These are phyloP conservation scores for Haemorhous mexicanus DNA, from an alignment of 2,113 vertebrate genomes.

Conservation along the genomic window DNA sequence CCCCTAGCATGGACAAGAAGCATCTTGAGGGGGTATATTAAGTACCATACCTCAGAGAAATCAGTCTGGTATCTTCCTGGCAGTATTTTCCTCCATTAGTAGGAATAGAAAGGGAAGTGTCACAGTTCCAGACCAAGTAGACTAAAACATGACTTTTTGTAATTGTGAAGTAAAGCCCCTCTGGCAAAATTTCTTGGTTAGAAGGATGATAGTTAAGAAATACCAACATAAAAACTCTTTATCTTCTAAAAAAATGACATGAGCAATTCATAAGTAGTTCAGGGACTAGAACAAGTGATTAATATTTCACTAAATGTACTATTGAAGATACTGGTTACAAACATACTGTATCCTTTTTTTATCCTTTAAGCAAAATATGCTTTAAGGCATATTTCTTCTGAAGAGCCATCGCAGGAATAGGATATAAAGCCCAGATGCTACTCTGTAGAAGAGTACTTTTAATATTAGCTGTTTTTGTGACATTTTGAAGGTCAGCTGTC, in stretches of 20 bases:
- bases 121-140: neutral
- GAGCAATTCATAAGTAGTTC: slow-evolving; percentile 12
- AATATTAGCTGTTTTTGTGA: slow-evolving; percentile 31
- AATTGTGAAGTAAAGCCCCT: neutral
- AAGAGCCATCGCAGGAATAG: neutral
- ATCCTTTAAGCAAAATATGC: neutral
- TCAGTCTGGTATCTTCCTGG: neutral
- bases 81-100: neutral
- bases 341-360: slow-evolving; percentile 11
- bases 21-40: neutral
- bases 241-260: neutral
- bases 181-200: slow-evolving; percentile 1
- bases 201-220: neutral
- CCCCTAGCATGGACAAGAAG: neutral
- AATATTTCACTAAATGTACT: slow-evolving; percentile 43
- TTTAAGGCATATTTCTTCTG: slow-evolving; percentile 22
- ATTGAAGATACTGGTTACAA: neutral
- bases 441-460: neutral
- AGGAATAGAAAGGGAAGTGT: neutral
- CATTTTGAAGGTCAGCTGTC: slow-evolving; percentile 31
- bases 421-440: neutral
- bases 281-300: slow-evolving; percentile 23
- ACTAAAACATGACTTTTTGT: neutral
- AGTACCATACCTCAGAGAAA: neutral
- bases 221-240: neutral